A percentile compares a stretch with the other conserved stretches of the same genome.
phyloP scores from a whole-genome alignment of 2,888 invertebrate genomes.

The Volucella inflata region DNA sequence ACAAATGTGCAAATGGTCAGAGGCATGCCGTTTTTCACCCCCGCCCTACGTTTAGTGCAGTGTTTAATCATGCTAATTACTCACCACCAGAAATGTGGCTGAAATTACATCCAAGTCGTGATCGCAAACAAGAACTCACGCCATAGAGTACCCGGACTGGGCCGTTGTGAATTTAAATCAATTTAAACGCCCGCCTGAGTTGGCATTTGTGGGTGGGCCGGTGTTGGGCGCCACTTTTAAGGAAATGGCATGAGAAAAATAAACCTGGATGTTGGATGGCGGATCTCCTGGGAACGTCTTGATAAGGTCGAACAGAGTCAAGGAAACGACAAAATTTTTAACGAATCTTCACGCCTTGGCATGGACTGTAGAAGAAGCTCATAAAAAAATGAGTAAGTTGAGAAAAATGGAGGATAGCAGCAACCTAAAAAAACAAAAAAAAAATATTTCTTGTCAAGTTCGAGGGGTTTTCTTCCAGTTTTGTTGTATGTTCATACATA shows the following conservation, averaged over 20 bases:
- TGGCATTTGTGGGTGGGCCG: neutral
- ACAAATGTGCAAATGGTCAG: slow-evolving; percentile 66
- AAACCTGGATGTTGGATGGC: slow-evolving; percentile 4
- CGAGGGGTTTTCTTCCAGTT: slow-evolving; percentile 24
- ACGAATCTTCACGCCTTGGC: neutral
- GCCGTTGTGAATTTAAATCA: slow-evolving; percentile 65
- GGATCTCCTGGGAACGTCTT: slow-evolving; percentile 58
- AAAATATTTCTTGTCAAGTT: slow-evolving; percentile 15
- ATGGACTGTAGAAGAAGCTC: slow-evolving; percentile 13
- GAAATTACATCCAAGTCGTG: slow-evolving; percentile 18
- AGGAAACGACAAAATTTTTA: slow-evolving; percentile 46
- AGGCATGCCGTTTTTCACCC: neutral
- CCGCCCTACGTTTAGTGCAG: slow-evolving; percentile 11
- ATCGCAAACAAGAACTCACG: slow-evolving; percentile 3
- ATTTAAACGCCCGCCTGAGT: slow-evolving; percentile 21
- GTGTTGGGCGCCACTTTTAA: neutral
- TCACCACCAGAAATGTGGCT: slow-evolving; percentile 50
- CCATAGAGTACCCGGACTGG: slow-evolving; percentile 6
- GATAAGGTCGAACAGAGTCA: slow-evolving; percentile 61
- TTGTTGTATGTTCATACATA: slow-evolving; percentile 47
- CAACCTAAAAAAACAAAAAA: slow-evolving; percentile 12
- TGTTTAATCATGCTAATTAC: slow-evolving; percentile 69
- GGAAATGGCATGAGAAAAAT: neutral
- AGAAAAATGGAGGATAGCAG: slow-evolving; percentile 48
- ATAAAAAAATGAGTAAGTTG: slow-evolving; percentile 58